Evolutionary conservation across 1,140 invertebrate genomes (phyloP), one percentile per base, ranked within the genome.

Genomic region (Ylistrum balloti): DNA sequence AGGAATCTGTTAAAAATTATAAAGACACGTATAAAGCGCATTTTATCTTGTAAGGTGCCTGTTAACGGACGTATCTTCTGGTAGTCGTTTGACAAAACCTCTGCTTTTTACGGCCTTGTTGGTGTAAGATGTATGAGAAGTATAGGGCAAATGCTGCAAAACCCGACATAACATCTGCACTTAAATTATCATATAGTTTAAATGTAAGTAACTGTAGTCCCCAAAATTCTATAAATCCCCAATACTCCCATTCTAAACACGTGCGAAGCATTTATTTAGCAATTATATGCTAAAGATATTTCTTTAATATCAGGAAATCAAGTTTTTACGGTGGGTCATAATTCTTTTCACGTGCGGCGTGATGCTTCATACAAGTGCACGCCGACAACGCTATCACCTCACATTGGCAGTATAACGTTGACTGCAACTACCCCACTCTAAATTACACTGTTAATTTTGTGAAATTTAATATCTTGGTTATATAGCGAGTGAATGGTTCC

Each of bases 201-300:
- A 74, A 74, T 74, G 56, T 74, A 74, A 28, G 56, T 74, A 74
- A 74, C 56, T 11, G 56, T 28, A 74, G 56, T 74, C 22, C 22
- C 56, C n/a, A 5, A 74, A n/a, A 74, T 74, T 74, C 56, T 74
- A 74, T 74, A 74, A 74, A 74, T 74, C 56, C 56, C 56, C 56
- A 74, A 74, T 74, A 74, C 56, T 28, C 56, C 17, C 56, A 74
- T 74, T 74, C 56, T 74, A 74, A 74, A 74, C 56, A 74, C 28
- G 56, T 74, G 56, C 56, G 28, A 74, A 74, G 56, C 56, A 74
- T 74, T 74, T 74, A 74, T 74, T 74, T 74, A 74, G 56, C 56
- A 74, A 74, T 74, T 74, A 74, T 74, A 74, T 74, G 56, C 56
- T n/a, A n/a, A 74, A 74, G 56, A 74, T 74, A 74, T 74, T 74